phyloP scores from a whole-genome alignment of 2,113 vertebrate species.

The Gopherus evgoodei region DNA sequence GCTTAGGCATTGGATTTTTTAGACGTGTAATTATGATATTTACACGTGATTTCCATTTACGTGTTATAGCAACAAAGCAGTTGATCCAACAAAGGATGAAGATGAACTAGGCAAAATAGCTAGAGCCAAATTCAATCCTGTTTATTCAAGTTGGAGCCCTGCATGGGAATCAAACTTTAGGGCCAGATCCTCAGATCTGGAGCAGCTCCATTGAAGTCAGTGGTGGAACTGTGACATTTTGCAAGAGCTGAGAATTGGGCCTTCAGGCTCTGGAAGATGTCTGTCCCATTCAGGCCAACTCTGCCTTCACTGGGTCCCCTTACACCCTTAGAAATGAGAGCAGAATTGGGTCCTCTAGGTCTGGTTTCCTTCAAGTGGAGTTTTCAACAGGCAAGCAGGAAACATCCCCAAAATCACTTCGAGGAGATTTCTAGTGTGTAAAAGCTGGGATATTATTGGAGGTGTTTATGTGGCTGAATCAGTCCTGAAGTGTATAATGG shows the following conservation, averaged over 20 bases:
- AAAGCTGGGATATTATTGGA: neutral
- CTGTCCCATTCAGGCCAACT: neutral
- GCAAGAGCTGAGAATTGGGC: neutral
- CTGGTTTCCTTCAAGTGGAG: neutral
- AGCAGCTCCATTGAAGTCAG: neutral
- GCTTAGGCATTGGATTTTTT: neutral
- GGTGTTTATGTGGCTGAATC: neutral
- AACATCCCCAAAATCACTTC: neutral
- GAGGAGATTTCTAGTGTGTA: neutral
- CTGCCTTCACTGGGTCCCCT: neutral
- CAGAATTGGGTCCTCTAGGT: neutral
- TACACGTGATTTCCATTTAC: neutral
- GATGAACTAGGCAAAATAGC: neutral
- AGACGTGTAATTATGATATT: neutral
- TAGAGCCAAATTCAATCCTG: neutral
- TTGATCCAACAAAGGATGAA: neutral
- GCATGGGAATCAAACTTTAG: neutral
- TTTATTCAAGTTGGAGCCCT: neutral
- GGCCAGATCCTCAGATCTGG: neutral
- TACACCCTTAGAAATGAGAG: neutral
- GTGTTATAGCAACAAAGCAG: neutral
- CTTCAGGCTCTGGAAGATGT: neutral
- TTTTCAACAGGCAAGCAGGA: constrained; percentile 10
- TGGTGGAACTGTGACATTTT: neutral
- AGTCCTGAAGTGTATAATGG: neutral